A percentile compares a stretch with the other conserved stretches of the same genome.
Conservation (phyloP, 2,797 vertebrate species). For the Euphonia xanthogaster region DNA sequence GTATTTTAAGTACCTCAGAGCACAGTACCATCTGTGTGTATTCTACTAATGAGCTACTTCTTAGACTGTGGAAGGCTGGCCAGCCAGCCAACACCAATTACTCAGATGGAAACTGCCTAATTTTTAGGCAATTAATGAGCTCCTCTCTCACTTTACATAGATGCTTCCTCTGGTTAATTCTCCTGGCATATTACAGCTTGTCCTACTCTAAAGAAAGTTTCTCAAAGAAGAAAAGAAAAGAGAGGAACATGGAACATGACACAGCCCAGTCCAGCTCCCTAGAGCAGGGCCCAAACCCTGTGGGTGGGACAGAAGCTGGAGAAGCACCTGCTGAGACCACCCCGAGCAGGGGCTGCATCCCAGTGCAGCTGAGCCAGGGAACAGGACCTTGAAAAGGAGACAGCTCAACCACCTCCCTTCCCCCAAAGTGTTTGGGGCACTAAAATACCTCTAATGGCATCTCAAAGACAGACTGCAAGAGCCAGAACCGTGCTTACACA, state of each 20-base stretch:
- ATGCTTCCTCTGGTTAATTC: constrained; percentile 53
- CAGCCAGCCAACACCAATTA: constrained; percentile 69
- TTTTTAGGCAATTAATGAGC: constrained; percentile 70
- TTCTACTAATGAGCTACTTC: constrained; percentile 71
- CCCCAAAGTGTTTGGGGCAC: not conserved
- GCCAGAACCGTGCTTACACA: not conserved
- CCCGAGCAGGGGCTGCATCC: not conserved
- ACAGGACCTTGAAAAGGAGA: not conserved
- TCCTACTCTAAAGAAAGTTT: not conserved
- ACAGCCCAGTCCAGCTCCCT: not conserved
- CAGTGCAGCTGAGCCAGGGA: not conserved
- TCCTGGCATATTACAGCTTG: constrained; percentile 24
- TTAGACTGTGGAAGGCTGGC: constrained; percentile 48
- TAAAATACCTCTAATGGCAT: not conserved
- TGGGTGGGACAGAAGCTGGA: not conserved
- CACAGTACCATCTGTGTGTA: constrained; percentile 70
- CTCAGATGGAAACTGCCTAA: constrained; percentile 69
- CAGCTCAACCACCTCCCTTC: not conserved
- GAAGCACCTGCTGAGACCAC: not conserved
- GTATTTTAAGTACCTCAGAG: constrained; percentile 71
- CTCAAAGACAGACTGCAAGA: not conserved
- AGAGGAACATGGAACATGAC: not conserved
- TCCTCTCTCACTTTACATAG: constrained; percentile 35
- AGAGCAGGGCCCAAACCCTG: not conserved
- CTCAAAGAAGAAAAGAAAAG: not conserved